These are phyloP conservation scores for Aphelenchoides fujianensis DNA, from an alignment of 1,140 invertebrate species.

Conservation along the genomic window DNA sequence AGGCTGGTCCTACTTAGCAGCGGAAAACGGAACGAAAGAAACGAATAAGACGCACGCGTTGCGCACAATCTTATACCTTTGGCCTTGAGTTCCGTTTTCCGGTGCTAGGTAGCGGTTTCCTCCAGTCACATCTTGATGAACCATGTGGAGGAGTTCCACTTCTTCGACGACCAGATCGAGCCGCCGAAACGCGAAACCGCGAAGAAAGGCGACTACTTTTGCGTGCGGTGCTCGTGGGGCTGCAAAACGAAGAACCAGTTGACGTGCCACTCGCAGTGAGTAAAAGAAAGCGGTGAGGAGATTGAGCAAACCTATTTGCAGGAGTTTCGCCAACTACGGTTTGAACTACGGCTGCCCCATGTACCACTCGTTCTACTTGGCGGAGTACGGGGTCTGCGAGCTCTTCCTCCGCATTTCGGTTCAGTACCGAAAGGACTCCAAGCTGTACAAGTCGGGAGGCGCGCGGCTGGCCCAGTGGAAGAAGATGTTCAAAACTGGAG, in stretches of 20 bases:
- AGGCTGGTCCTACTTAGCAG: no score
- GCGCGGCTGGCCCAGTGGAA: not conserved
- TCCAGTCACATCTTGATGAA: no score
- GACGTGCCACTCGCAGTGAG: not conserved
- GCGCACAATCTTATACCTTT: no score
- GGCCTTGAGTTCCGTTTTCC: no score
- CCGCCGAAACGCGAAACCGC: not conserved
- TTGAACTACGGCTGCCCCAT: not conserved
- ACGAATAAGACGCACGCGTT: no score
- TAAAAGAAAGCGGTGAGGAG: no score
- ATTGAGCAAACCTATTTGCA: not conserved
- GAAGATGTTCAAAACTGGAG: not conserved
- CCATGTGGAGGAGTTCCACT: no score
- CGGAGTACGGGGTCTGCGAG: not conserved
- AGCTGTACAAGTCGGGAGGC: not conserved
- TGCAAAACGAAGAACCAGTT: not conserved
- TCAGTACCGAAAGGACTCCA: not conserved
- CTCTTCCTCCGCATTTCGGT: not conserved
- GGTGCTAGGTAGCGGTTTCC: no score
- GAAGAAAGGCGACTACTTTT: not conserved
- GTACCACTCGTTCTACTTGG: not conserved
- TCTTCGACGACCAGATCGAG: no score
- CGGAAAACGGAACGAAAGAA: no score
- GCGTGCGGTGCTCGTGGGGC: not conserved
- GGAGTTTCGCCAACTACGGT: not conserved